phyloP scores from a whole-genome alignment of 2,888 invertebrate species.

The Pristionchus exspectatus region DNA sequence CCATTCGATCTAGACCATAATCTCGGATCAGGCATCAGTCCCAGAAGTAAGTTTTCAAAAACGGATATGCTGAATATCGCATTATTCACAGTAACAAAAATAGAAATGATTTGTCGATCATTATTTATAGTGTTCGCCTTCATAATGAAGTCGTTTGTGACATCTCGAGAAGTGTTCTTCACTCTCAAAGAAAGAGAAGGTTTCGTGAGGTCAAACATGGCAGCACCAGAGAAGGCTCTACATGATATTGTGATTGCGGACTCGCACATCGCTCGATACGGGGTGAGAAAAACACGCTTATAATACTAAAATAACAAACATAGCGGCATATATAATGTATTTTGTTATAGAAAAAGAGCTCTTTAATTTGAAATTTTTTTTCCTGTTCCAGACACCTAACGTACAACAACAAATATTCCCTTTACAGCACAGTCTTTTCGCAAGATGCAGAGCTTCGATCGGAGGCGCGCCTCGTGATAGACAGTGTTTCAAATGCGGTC shows the following conservation, averaged over 20 bases:
- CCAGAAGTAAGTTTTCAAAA: slow-evolving; percentile 58
- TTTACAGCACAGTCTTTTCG: background rate
- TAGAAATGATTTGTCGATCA: background rate
- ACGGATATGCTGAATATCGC: too few relatives aligned
- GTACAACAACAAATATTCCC: background rate
- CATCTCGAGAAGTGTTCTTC: slow-evolving; percentile 63
- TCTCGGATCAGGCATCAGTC: slow-evolving; percentile 81
- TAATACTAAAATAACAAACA: too few relatives aligned
- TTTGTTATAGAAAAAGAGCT: too few relatives aligned
- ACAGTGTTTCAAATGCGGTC: slow-evolving; percentile 60
- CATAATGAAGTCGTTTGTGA: slow-evolving; percentile 59
- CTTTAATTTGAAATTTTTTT: too few relatives aligned
- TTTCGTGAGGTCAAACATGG: background rate
- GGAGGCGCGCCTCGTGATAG: slow-evolving; percentile 62
- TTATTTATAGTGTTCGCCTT: slow-evolving; percentile 65
- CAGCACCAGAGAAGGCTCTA: background rate
- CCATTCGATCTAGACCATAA: slow-evolving; percentile 84
- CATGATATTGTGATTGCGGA: background rate
- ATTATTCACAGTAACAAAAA: too few relatives aligned
- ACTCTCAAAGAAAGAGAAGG: slow-evolving; percentile 31
- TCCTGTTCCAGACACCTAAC: background rate
- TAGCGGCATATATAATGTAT: too few relatives aligned
- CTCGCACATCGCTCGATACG: background rate
- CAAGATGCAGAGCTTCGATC: background rate
- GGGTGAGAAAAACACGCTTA: background rate